Conservation (phyloP, 2,888 invertebrate genomes). For the Sarcophaga subvicina region DNA sequence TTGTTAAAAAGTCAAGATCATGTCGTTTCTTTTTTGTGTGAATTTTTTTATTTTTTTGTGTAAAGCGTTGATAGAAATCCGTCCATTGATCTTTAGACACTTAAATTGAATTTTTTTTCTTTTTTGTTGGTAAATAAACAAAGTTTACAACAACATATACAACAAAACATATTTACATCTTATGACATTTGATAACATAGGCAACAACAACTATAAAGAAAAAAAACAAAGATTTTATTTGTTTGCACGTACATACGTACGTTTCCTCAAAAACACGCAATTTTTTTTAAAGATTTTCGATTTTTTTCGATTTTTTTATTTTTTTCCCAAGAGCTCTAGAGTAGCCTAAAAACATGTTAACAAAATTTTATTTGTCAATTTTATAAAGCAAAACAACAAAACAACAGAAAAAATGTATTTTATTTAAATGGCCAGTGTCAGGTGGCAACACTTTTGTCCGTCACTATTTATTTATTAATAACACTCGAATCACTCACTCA, state of each 20-base stretch:
- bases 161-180: conserved; percentile 21
- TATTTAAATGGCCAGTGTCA: background rate
- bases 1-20: conserved; percentile 51
- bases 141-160: background rate
- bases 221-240: conserved; percentile 42
- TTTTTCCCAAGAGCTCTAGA: conserved; percentile 17
- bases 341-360: conserved; percentile 63
- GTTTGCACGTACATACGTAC: background rate
- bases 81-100: background rate
- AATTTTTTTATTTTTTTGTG: background rate
- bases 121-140: background rate
- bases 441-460: conserved; percentile 55
- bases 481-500: background rate
- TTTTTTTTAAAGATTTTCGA: conserved; percentile 1
- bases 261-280: conserved; percentile 41
- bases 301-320: conserved; percentile 32
- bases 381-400: background rate
- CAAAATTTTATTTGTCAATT: background rate
- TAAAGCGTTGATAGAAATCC: background rate
- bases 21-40: too few relatives aligned
- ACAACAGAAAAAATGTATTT: background rate
- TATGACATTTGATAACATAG: conserved; percentile 30
- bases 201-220: conserved; percentile 7
- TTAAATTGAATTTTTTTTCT: background rate
- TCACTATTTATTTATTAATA: conserved; percentile 21